Evolutionary conservation across 2,113 vertebrate species (phyloP), one percentile per base, ranked within the genome.

Genomic region (human (Homo sapiens)): DNA sequence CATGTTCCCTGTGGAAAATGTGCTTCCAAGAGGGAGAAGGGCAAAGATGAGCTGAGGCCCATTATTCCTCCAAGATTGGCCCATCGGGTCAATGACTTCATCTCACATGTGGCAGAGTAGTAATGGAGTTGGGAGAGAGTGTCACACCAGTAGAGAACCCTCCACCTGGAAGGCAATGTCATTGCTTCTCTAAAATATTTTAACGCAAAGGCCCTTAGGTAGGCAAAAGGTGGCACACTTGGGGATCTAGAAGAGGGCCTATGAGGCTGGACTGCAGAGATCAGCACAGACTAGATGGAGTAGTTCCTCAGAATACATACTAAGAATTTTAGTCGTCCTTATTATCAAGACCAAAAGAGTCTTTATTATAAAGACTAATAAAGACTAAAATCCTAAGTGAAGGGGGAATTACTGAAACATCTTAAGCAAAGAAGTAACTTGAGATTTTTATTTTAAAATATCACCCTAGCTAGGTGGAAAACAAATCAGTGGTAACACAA

Each of bases 361-460:
- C 57, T 90, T 90, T 93, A 76, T 35, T n/a, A 38, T 48, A n/a
- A 96, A 90, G 27, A 59, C 25, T 59, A 70, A 95, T 72, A 64
- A 64, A 64, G 61, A 32, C 61, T 30, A 64, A 64, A 64, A 64
- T 64, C 61, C 57, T 52, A 94, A 73, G 38, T 90, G 27, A 43
- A 86, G 72, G 27, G 43, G 17, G 5, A 90, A 92, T 57, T 59
- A 45, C 48, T 55, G 7, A 90, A 87, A 85, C 3, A 2, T 59
- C 80, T 96, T 78, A 61, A 81, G 64, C 9, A 57, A 89, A 93
- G 23, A 82, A 38, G 17, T 55, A 89, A 94, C 45, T 66, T 23
- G 45, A 55, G 35, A 79, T 75, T 97, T 61, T 80, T 78, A 86
- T 66, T 66, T 93, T 80, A 80, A 96, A 94, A 84, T 2, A 91